A percentile compares a stretch with the other conserved stretches of the same genome.
Evolutionary conservation across 1,140 invertebrate species (phyloP).

Genomic region (Sinella curviseta): DNA sequence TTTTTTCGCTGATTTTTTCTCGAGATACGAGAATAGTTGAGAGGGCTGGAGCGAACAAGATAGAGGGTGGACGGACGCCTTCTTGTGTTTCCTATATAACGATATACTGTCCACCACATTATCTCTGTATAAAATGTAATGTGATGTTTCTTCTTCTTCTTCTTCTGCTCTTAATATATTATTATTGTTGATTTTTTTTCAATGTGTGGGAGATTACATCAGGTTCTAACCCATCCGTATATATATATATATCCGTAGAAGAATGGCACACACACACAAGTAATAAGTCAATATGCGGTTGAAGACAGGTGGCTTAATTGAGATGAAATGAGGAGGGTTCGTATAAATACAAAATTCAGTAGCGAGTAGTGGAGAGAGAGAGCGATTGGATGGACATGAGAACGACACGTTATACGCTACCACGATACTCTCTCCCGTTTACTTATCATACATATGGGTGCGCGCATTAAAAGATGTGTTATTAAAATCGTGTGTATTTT

Average conservation of each 20-base stretch:
- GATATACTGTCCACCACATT: no score
- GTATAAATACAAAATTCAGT: conserved; percentile 15
- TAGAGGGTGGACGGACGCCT: conserved; percentile 12
- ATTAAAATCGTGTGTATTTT: no score
- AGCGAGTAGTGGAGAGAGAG: neutral
- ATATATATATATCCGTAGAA: no score
- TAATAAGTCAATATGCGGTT: neutral
- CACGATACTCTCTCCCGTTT: no score
- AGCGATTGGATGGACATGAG: neutral
- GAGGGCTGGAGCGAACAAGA: conserved; percentile 10
- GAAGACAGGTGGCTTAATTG: conserved; percentile 26
- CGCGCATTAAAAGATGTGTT: no score
- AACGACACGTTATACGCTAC: neutral
- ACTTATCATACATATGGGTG: no score
- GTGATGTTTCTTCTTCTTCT: no score
- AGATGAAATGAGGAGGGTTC: conserved; percentile 2
- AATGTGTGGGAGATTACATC: conserved; percentile 13
- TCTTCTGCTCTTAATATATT: no score
- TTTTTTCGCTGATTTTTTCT: neutral
- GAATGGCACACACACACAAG: neutral
- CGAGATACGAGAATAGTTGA: neutral
- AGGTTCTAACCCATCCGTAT: neutral
- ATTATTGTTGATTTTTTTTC: neutral
- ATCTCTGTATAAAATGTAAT: no score
- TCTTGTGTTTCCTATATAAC: neutral